These are phyloP conservation scores for human (Homo sapiens) DNA, from an alignment of 2,113 vertebrate genomes.

Conservation along the genomic window DNA sequence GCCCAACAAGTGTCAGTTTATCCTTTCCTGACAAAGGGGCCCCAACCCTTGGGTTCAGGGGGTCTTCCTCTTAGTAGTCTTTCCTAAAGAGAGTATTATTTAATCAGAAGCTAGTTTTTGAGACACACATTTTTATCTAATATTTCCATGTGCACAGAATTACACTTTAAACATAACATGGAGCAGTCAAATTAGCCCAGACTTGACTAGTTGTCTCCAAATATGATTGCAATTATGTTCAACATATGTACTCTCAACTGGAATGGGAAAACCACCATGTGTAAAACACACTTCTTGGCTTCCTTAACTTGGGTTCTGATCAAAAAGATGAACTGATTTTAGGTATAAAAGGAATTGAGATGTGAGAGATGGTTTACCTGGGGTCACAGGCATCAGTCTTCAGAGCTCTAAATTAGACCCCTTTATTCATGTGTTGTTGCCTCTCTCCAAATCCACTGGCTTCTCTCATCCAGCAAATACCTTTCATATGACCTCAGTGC, in stretches of 20 bases:
- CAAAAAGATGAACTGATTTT: neutral
- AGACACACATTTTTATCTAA: neutral
- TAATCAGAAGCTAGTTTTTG: neutral
- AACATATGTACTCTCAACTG: neutral
- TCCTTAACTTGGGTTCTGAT: neutral
- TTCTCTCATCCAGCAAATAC: neutral
- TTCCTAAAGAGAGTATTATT: neutral
- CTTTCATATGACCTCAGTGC: neutral
- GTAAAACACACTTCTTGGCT: conserved; percentile 5
- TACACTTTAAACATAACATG: neutral
- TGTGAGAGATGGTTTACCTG: neutral
- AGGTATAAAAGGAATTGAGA: neutral
- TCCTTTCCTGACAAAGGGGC: neutral
- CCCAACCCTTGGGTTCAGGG: neutral
- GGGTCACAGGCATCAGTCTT: neutral
- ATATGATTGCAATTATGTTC: neutral
- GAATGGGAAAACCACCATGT: neutral
- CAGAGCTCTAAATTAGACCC: neutral
- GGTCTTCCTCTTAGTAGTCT: neutral
- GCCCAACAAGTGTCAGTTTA: neutral
- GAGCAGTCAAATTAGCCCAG: neutral
- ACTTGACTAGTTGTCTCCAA: neutral
- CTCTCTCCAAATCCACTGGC: neutral
- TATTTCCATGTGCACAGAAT: neutral
- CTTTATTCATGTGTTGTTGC: neutral